phyloP scores from a whole-genome alignment of 1,140 invertebrate genomes.

The Drosophila pruinosa region DNA sequence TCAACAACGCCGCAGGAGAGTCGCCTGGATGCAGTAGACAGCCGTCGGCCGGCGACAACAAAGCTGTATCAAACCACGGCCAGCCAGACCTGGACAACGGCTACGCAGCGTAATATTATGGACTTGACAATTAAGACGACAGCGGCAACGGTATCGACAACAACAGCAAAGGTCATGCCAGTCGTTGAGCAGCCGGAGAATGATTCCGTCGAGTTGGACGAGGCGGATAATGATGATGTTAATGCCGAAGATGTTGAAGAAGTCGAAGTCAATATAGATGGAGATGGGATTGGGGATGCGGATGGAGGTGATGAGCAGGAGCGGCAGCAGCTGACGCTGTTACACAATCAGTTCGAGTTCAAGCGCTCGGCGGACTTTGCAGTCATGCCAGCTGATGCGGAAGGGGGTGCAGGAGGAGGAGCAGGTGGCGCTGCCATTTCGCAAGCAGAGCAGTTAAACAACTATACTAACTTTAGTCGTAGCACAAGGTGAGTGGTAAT shows the following conservation, averaged over 20 bases:
- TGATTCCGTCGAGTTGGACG: too few species aligned
- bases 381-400: not conserved
- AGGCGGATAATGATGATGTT: not conserved
- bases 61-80: slow-evolving; percentile 71
- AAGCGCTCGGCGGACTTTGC: slow-evolving; percentile 67
- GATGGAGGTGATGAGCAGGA: not conserved
- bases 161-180: not conserved
- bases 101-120: slow-evolving; percentile 62
- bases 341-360: slow-evolving; percentile 57
- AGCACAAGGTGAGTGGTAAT: slow-evolving; percentile 42
- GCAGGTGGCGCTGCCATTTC: not conserved
- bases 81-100: slow-evolving; percentile 55
- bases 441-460: slow-evolving; percentile 50
- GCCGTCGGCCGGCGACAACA: slow-evolving; percentile 43
- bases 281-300: too few species aligned
- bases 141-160: not conserved
- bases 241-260: slow-evolving; percentile 7
- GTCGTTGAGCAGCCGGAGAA: not conserved
- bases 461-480: slow-evolving; percentile 71
- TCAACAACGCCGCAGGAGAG: slow-evolving; percentile 2
- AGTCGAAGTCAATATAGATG: not conserved
- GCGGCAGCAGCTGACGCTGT: not conserved
- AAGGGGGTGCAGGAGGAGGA: not conserved
- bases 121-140: slow-evolving; percentile 55
- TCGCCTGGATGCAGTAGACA: not conserved